These are phyloP conservation scores for Drosophila helvetica DNA, from an alignment of 2,888 invertebrate genomes.

Conservation along the genomic window DNA sequence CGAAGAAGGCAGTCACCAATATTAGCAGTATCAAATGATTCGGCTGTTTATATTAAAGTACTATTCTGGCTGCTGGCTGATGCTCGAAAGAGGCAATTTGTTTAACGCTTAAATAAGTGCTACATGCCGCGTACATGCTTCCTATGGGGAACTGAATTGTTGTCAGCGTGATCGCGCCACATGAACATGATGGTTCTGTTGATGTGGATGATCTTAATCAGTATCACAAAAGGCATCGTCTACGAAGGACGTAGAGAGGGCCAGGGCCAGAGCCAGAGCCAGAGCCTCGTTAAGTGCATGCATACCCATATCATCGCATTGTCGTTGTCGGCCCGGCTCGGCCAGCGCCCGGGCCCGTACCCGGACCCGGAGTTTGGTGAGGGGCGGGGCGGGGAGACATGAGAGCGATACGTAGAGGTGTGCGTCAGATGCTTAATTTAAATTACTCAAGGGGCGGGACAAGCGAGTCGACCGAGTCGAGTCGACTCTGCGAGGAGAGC, in stretches of 20 bases:
- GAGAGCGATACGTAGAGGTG: conserved; percentile 56
- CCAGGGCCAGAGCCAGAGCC: not conserved
- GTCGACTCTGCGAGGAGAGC: conserved; percentile 20
- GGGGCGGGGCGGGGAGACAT: no score
- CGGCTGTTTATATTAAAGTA: conserved; percentile 23
- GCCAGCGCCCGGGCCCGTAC: no score
- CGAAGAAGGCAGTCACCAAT: not conserved
- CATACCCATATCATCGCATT: conserved; percentile 76
- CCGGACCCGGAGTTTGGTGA: conserved; percentile 1
- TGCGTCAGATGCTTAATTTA: conserved; percentile 80
- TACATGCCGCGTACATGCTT: conserved; percentile 43
- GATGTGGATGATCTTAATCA: conserved; percentile 55
- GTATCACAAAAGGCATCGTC: conserved; percentile 24
- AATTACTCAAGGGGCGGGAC: conserved; percentile 75
- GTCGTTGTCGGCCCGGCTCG: conserved; percentile 63
- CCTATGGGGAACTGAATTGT: conserved; percentile 65
- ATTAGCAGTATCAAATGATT: conserved; percentile 17
- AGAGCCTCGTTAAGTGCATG: conserved; percentile 69
- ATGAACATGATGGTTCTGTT: conserved; percentile 67
- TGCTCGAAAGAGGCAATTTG: conserved; percentile 43
- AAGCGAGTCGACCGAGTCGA: conserved; percentile 42
- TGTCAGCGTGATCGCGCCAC: conserved; percentile 78
- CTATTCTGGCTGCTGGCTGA: conserved; percentile 7
- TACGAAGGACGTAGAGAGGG: conserved; percentile 44
- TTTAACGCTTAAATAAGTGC: conserved; percentile 50